Evolutionary conservation across 2,797 vertebrate genomes (phyloP), one percentile per base, ranked within the genome.

Genomic region (Myotis vivesi): DNA sequence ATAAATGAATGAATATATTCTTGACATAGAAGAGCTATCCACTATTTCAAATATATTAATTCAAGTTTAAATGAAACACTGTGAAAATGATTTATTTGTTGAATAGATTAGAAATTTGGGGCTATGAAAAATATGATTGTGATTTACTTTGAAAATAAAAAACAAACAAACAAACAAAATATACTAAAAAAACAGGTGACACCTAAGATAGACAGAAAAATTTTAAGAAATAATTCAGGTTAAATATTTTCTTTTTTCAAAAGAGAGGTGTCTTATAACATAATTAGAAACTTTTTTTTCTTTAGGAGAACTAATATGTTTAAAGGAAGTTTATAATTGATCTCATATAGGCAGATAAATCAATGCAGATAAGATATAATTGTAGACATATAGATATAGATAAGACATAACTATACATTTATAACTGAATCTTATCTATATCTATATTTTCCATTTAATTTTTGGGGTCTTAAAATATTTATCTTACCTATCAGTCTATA

Each of bases 1-100:
- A 96, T 92, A 96, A 95, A 1, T 41, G 93, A 73, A 96, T 97
- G 93, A 96, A 96, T 95, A 5, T 11, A 57, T 92, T 79, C 69
- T 94, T 95, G 77, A 95, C 62, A 62, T 13, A 92, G 81, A 94
- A 97, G 66, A 92, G 53, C 20, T 51, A 77, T 64, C 33, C 53
- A 92, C 25, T 94, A 36, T 59, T 94, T 95, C 90, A 96, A 36
- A 76, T 94, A 94, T 66, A 91, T 83, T 94, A 94, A 96, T 80
- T 95, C 46, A 73, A 89, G 51, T 94, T 95, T 97, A 92, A 91
- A 94, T 83, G 92, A 97, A 94, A 94, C 16, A 83, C 36, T 68
- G 66, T 33, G 72, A 95, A 92, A 55, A 71, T 69, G 96, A 66
- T 36, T 87, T 94, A 71, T 59, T 84, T 86, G 89, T 86, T 76